Evolutionary conservation across 2,888 invertebrate genomes (phyloP).

Genomic region (Limnephilus auricula): DNA sequence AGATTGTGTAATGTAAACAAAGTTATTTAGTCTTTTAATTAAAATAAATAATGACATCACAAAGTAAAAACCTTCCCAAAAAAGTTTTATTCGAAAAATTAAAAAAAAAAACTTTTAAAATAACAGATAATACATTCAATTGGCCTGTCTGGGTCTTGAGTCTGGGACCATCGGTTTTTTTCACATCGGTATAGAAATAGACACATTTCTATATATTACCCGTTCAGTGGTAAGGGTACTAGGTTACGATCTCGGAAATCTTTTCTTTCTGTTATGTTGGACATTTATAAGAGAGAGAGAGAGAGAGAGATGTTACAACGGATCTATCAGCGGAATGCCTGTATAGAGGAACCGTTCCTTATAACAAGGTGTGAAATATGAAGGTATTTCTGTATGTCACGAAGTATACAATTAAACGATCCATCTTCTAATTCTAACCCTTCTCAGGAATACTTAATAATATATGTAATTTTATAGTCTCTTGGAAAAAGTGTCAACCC

Average conservation of each 20-base stretch:
- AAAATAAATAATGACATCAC: no score
- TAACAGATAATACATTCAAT: no score
- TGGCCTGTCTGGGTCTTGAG: no score
- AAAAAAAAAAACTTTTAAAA: no score
- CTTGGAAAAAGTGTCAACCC: not conserved
- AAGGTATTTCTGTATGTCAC: not conserved
- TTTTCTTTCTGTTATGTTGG: not conserved
- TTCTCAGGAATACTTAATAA: not conserved
- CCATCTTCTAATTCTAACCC: not conserved
- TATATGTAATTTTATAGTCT: not conserved
- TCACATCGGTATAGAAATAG: no score
- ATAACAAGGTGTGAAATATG: conserved; percentile 12
- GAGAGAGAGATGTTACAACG: not conserved
- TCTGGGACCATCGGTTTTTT: no score
- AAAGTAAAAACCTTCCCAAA: no score
- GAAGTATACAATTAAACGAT: not conserved
- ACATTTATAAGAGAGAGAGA: not conserved
- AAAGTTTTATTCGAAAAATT: no score
- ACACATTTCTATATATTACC: no score
- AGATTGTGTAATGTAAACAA: no score
- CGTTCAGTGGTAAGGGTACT: not conserved
- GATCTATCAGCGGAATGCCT: not conserved
- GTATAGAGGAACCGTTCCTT: not conserved
- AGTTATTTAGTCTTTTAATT: no score
- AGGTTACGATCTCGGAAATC: not conserved